Base-by-base conservation (phyloP, 2,797 vertebrate species). In the Peromyscus aztecus region DNA sequence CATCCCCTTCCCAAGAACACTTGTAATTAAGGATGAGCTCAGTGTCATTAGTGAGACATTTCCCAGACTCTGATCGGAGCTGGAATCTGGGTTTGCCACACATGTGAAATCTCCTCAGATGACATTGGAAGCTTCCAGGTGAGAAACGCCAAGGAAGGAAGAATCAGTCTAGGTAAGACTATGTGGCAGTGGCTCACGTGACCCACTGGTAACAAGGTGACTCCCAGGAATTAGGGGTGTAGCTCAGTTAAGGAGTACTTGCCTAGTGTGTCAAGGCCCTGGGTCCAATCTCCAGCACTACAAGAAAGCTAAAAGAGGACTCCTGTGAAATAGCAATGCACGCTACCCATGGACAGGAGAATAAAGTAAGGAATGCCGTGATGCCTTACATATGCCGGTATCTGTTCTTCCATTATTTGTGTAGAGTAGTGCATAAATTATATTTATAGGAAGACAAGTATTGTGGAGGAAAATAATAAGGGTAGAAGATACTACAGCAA, bases 361-460 rank as follows among this genome's bases (percentile, higher is more conserved):
- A 23, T 27, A 71, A 49, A 57, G 14, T 55, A 43, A 78, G 29
- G 9, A 76, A 61, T 10, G 11, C 19, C 21, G 6, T 12, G 14
- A 49, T 65, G 59, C 12, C 46, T 69, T 73, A 55, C 5, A 63
- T 55, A 34, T 31, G 23, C 23, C 29, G 8, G 19, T 76, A 52
- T 17, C 52, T 67, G 73, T 97, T 34, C 78, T 65, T 75, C 71
- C 65, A 67, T 73, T 80, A 31, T 76, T 94, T 80, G 55, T 65
- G 57, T 75, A 55, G 46, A 81, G 10, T 61, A 37, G 75, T 61
- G 84, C 75, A 86, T 37, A 77, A 46, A 21, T 14, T 86, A 81
- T 69, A n/a, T 69, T 81, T 63, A 86, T 29, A 92, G 52, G 37
- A 82, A 71, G 75, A 16, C 52, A 90, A 87, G 63, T 87, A 49